These are phyloP conservation scores for Bombus balteatus DNA, from an alignment of 1,140 invertebrate genomes.

Conservation along the genomic window DNA sequence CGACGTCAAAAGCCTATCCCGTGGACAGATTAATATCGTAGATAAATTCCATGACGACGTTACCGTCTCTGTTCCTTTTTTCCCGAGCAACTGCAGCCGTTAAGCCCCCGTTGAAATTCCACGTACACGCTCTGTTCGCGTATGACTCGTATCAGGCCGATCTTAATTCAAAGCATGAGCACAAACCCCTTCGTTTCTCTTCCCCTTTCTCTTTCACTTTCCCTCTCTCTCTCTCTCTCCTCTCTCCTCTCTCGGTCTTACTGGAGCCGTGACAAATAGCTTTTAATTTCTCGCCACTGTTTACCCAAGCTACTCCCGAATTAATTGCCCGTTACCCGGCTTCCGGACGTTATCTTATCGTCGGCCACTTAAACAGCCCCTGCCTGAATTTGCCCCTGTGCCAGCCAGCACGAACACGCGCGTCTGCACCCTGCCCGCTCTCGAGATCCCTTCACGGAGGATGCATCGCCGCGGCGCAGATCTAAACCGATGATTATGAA, in stretches of 20 bases:
- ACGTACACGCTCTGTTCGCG: slow-evolving; percentile 36
- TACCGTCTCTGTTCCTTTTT: slow-evolving; percentile 32
- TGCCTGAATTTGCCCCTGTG: slow-evolving; percentile 40
- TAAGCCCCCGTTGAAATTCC: slow-evolving; percentile 33
- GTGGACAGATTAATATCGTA: slow-evolving; percentile 24
- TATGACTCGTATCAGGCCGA: slow-evolving; percentile 76
- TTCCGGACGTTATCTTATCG: slow-evolving; percentile 81
- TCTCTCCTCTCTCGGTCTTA: slow-evolving; percentile 32
- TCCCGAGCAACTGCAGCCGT: not conserved
- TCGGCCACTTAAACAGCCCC: slow-evolving; percentile 79
- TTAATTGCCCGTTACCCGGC: slow-evolving; percentile 79
- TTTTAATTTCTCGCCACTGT: slow-evolving; percentile 83
- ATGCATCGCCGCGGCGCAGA: slow-evolving; percentile 65
- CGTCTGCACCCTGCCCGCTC: not conserved
- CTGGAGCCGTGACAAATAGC: slow-evolving; percentile 80
- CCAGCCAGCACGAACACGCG: not conserved
- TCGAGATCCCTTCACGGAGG: not conserved
- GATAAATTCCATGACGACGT: slow-evolving; percentile 43
- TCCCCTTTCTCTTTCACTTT: slow-evolving; percentile 25
- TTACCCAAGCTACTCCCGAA: slow-evolving; percentile 80
- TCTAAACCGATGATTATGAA: slow-evolving; percentile 80
- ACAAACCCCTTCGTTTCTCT: slow-evolving; percentile 28
- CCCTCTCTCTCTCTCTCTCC: slow-evolving; percentile 38
- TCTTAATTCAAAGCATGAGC: slow-evolving; percentile 79
- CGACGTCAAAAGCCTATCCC: not conserved